Evolutionary conservation across 2,888 invertebrate species (phyloP).

Genomic region (Sesia bembeciformis): DNA sequence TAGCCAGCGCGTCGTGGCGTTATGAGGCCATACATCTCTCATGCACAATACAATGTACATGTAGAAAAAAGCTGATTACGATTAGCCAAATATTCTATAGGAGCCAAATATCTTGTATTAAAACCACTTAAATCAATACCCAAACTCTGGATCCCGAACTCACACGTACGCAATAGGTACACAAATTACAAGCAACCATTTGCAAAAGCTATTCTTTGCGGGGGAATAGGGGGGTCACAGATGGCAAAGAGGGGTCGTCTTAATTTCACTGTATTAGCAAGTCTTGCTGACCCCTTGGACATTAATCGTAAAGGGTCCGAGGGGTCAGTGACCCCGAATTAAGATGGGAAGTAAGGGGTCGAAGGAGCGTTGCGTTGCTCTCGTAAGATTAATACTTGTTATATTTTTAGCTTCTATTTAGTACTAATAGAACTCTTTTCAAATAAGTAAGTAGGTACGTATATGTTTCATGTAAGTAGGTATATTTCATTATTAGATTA

Average conservation of each 20-base stretch:
- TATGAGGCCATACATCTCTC: too few species aligned
- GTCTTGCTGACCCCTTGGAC: conserved; percentile 62
- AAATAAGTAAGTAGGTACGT: too few species aligned
- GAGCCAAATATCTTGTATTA: neutral
- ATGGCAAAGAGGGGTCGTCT: conserved; percentile 58
- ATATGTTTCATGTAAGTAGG: too few species aligned
- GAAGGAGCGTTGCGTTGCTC: conserved; percentile 29
- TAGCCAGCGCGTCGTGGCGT: too few species aligned
- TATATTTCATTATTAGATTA: too few species aligned
- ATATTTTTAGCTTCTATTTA: too few species aligned
- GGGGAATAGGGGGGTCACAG: conserved; percentile 39
- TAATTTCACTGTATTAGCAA: conserved; percentile 66
- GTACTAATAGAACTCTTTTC: too few species aligned
- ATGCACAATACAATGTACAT: too few species aligned
- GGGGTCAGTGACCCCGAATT: conserved; percentile 59
- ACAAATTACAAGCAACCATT: conserved; percentile 26
- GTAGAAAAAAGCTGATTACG: too few species aligned
- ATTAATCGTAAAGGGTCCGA: conserved; percentile 64
- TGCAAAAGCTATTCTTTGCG: conserved; percentile 16
- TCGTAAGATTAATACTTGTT: too few species aligned
- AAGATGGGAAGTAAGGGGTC: conserved; percentile 51
- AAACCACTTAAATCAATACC: neutral
- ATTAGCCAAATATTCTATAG: too few species aligned
- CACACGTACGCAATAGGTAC: conserved; percentile 21
- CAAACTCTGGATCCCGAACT: neutral